phyloP scores from a whole-genome alignment of 2,797 vertebrate genomes.

The Rhodeus uyekii region DNA sequence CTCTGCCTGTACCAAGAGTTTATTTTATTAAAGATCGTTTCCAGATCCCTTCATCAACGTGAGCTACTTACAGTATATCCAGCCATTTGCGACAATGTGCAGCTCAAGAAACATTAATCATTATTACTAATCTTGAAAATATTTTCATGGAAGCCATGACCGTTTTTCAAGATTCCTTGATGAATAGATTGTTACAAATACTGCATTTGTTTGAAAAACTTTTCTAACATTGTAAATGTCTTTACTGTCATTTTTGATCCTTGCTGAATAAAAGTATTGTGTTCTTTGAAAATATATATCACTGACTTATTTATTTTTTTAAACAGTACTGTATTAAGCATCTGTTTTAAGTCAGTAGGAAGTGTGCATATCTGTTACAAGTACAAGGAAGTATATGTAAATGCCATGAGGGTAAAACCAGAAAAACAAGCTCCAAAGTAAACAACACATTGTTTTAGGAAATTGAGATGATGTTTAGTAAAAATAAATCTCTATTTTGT shows the following conservation, averaged over 20 bases:
- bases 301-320: no score
- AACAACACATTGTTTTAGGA: neutral
- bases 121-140: neutral
- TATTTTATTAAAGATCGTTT: no score
- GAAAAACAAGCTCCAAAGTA: neutral
- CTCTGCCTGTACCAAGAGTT: no score
- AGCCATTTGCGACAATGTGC: no score
- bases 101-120: neutral
- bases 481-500: neutral
- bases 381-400: conserved; percentile 3
- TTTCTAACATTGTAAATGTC: neutral
- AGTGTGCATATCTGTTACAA: neutral
- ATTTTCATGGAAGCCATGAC: neutral
- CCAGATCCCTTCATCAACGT: no score
- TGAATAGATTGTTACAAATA: neutral
- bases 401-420: neutral
- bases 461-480: neutral
- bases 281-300: neutral
- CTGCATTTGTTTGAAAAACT: neutral
- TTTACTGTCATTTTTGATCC: neutral
- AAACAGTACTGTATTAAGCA: neutral
- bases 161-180: neutral
- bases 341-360: neutral
- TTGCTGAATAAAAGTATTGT: neutral
- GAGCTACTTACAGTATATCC: no score